Evolutionary conservation across 2,888 invertebrate species (phyloP), one percentile per base, ranked within the genome.

Genomic region (Liodrosophila aerea): DNA sequence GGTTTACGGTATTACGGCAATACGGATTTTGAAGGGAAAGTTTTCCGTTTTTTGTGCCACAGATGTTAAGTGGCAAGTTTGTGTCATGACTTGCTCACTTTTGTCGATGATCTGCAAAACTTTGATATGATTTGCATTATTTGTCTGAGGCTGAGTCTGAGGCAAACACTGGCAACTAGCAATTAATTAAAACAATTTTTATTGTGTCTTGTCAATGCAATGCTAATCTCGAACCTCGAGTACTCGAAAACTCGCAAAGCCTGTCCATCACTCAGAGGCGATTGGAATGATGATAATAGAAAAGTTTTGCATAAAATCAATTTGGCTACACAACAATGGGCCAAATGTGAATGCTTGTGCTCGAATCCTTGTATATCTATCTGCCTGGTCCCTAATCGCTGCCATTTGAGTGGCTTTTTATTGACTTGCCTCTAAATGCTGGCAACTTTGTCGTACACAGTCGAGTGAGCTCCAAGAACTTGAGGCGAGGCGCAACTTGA

Each of bases 281-380:
- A 13, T 11, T 7, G 2, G n/a, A 12, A n/a, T 8, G 31, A 12
- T 22, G 22, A 59, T 76, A 67, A 64, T 64, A 63, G 71, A 76
- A 65, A 84, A 78, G 68, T 77, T 73, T 77, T 66, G 78, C 75
- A 82, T 74, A 78, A 74, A 78, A 78, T 78, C 78, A 78, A 84
- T 78, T 78, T 74, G 52, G 57, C 54, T 70, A 61, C 41, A 49
- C 45, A 53, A 57, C 67, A 52, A 53, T 57, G 50, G 52, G 50
- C 49, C 34, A 54, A 49, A 51, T 56, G 44, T 54, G 34, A 49
- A 51, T 45, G 39, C 63, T 22, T 22, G 22, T 22, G 22, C 22
- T 22, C 22, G 22, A 4, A 22, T n/a, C n/a, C n/a, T n/a, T n/a
- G n/a, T n/a, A n/a, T n/a, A n/a, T n/a, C n/a, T n/a, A n/a, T n/a